Evolutionary conservation across 1,140 invertebrate genomes (phyloP), one percentile per base, ranked within the genome.

Genomic region (Tachypleus tridentatus): DNA sequence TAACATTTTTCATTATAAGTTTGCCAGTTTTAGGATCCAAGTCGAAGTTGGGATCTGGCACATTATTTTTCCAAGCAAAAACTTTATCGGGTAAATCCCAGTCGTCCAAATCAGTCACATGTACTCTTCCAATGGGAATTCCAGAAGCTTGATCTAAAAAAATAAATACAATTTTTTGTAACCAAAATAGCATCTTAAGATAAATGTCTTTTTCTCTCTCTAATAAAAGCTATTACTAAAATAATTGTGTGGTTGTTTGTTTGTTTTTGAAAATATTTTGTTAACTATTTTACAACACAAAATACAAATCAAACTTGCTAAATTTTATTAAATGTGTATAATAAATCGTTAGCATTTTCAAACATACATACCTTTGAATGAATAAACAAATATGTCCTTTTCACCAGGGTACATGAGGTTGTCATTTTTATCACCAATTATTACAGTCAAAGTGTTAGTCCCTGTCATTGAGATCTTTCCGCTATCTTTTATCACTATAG

Each of bases 21-120:
- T 93, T 93, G 4, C 95, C 95, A 0, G 91, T 89, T 74, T 93
- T 89, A 74, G 91, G 86, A 75, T 96, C 87, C 5, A 97, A 76
- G 62, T 86, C 88, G 74, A 95, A 96, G 69, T 87, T 84, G 4
- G 87, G 85, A 72, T 80, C 76, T 6, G 71, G 67, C 77, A 90
- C 84, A 73, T 89, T 89, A 60, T 84, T 78, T 58, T 82, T 82
- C 89, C 91, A 95, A 71, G 91, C 93, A 80, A 97, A 98, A 72
- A 91, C 93, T 75, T 98, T 98, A 75, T 98, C 94, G 0, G 90
- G 89, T 67, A 96, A 76, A 81, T 98, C 95, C 94, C 93, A 98
- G 75, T 98, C 95, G 76, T 98, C 95, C 57, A 93, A 78, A 79
- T 98, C 95, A 75, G 93, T 91, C 0, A 97, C 93, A 76, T 97